A percentile compares a stretch with the other conserved stretches of the same genome.
Conservation (phyloP, 2,113 vertebrate species). For the Raja brachyura region DNA sequence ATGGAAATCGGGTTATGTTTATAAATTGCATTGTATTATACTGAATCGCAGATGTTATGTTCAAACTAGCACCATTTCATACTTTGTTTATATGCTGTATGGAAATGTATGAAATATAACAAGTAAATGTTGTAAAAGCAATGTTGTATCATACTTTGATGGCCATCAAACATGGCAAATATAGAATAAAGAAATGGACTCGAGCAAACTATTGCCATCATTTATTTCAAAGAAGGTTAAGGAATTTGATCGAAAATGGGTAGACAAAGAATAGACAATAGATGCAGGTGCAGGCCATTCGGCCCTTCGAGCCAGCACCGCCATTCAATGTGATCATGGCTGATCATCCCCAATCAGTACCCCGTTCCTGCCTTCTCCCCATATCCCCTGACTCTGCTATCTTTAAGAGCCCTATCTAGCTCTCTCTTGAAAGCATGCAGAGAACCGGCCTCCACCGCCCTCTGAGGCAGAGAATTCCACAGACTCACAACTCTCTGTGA, state of each 20-base stretch:
- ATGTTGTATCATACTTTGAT: constrained; percentile 43
- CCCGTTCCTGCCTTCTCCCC: too few species aligned
- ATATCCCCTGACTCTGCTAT: too few species aligned
- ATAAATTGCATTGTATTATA: constrained; percentile 40
- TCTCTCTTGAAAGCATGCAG: too few species aligned
- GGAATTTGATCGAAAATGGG: background rate
- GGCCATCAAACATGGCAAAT: constrained; percentile 40
- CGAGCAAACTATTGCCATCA: constrained; percentile 38
- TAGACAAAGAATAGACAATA: background rate
- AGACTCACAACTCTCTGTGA: too few species aligned
- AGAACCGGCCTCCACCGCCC: too few species aligned
- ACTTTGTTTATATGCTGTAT: constrained; percentile 43
- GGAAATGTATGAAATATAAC: constrained; percentile 42
- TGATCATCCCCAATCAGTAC: too few species aligned
- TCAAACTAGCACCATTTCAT: constrained; percentile 41
- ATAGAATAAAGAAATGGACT: constrained; percentile 37
- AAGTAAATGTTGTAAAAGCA: constrained; percentile 40
- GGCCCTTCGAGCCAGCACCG: too few species aligned
- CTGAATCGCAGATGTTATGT: constrained; percentile 40
- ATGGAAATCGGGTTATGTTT: constrained; percentile 40
- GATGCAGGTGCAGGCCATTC: too few species aligned
- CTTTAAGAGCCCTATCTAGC: too few species aligned
- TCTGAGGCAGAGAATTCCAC: too few species aligned
- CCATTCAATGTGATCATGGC: too few species aligned
- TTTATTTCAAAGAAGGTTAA: background rate